Base-by-base conservation (phyloP, 2,888 invertebrate species). In the Aleiodes alternator region DNA sequence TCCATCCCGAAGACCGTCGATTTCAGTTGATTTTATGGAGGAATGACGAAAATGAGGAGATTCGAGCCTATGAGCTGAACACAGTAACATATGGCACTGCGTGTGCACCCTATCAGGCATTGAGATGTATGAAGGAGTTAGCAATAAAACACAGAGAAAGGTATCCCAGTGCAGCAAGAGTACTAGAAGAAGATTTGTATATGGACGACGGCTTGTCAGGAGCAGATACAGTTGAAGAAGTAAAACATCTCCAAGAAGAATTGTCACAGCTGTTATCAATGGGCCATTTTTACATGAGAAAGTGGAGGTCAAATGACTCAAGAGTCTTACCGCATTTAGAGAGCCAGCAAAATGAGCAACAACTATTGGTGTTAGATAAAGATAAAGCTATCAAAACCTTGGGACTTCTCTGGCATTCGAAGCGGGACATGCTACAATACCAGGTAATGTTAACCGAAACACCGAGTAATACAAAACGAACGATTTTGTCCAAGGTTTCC, bases 241-340 rank as follows among this genome's bases (percentile, higher is more conserved):
- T 23, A 23, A 23, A 23, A 23, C 23, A 23, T 23, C 23, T 23
- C 23, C 23, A 23, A 23, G 23, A 23, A 23, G 23, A 23, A 23
- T 23, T 23, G 23, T 23, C 23, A 23, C 23, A 23, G 23, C 23
- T 23, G 23, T 23, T 23, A 23, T 23, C 23, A 23, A 23, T 23
- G 14, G 64, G 72, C 0, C 31, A 69, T 4, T 77, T 79, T 50
- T 11, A 61, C 2, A 31, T 79, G 11, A 29, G 76, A 43, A 77
- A 79, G 68, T 76, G 78, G 79, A 9, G 56, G 1, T 70, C 76
- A 9, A 79, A 79, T 56, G 68, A 72, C n/a, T 14, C 1, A 0
- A 8, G 50, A 31, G 38, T 73, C 3, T 23, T 78, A 16, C 38
- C 11, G 34, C 48, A 71, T 64, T 43, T 78, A 16, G 12, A 57